Evolutionary conservation across 2,888 invertebrate species (phyloP), one percentile per base, ranked within the genome.

Genomic region (Parascotia fuliginaria): DNA sequence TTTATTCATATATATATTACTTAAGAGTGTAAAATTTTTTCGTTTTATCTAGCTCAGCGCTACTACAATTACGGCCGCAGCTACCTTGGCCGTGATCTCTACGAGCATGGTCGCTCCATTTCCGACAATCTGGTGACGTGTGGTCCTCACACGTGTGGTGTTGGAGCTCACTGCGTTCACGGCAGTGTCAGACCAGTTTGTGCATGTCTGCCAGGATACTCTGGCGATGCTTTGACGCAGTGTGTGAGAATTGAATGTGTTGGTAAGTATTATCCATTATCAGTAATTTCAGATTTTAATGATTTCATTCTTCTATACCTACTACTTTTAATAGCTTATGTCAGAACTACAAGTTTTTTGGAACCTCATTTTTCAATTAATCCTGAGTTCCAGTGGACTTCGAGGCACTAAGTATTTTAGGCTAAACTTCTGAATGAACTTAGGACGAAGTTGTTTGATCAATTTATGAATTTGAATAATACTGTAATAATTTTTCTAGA

Each of bases 121-220:
- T 91, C 91, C 29, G 91, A 91, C 68, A 87, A 87, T 47, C 63
- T 75, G 39, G 91, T 89, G 53, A 91, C 91, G 0, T 94, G 94
- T 65, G 93, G 94, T 0, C 92, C 94, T 0, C 92, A 86, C 73
- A 95, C 95, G 0, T 95, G 95, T 66, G 95, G 95, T 1, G 92
- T 93, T 5, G 95, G 95, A 33, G 95, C 95, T 1, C 93, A 95
- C 55, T 95, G 95, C 72, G 94, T 94, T 55, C 85, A 92, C 54
- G 87, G 93, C 60, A 95, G 94, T 59, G 96, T 95, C 57, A 92
- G 96, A 42, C 96, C 96, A 0, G 96, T 96, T 4, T 97, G 97
- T 76, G 96, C 96, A 15, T 97, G 96, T 70, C 91, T 96, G 60
- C 94, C 96, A 7, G 95, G 96, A 0, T 94, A 96, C 81, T 95